Evolutionary conservation across 2,888 invertebrate genomes (phyloP), one percentile per base, ranked within the genome.

Genomic region (Entomobrya proxima): DNA sequence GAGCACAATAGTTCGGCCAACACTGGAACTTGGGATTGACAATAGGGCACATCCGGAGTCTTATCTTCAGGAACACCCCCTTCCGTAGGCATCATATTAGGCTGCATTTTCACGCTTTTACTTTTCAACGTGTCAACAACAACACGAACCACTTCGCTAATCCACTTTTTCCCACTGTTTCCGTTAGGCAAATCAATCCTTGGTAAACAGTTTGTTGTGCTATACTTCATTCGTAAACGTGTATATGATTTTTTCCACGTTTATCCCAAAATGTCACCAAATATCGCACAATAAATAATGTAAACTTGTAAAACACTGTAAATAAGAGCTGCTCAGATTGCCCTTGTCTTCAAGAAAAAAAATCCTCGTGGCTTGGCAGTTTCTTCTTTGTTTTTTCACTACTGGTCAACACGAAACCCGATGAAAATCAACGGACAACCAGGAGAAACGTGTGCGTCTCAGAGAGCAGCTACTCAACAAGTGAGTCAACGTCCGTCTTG

Each of bases 1-100:
- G 90, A 89, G 79, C 90, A 90, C n/a, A 90, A 69, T 9, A 90
- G 87, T 67, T 90, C 90, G 0, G 90, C 90, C 78, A 90, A 83
- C 11, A 90, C 86, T 9, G 90, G 90, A 35, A 89, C 80, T 84
- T 88, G 88, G 2, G 89, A 88, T 64, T 90, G 90, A 82, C 90
- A 90, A 76, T 88, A 90, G 1, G 90, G 88, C 21, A 89, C 85
- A 79, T 90, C 88, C 15, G 90, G 89, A 21, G 87, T 88, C 4
- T 58, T 88, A 67, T 90, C 87, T 50, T 88, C 89, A 2, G 82
- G 74, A 11, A 79, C 76, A n/a, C 74, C 78, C 30, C 67, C 85
- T 3, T 88, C 90, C 83, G 87, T 81, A 15, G 87, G 52, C 79
- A 88, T 86, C 44, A 87, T 40, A 58, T 88, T 86, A 0, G 90